phyloP scores from a whole-genome alignment of 2,888 invertebrate genomes.

The Salticus scenicus region DNA sequence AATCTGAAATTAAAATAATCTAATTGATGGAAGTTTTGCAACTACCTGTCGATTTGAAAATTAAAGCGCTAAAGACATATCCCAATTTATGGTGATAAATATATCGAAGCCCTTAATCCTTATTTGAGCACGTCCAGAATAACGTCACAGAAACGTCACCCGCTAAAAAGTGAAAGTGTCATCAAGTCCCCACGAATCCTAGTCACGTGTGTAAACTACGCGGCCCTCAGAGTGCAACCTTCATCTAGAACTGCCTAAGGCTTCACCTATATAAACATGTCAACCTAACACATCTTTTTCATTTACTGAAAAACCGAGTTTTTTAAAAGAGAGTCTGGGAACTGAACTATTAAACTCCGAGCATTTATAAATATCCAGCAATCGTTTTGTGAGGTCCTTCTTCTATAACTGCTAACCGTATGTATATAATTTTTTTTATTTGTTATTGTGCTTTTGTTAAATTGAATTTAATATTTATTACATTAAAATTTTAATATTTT shows the following conservation, averaged over 20 bases:
- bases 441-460: no score
- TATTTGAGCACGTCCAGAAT: neutral
- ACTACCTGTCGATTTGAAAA: no score
- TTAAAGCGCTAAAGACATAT: neutral
- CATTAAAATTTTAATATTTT: no score
- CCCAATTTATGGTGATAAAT: neutral
- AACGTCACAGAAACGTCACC: neutral
- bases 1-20: no score
- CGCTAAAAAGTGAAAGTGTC: neutral
- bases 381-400: neutral
- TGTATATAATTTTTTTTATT: neutral
- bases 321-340: neutral
- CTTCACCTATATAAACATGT: constrained; percentile 13
- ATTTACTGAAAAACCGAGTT: neutral
- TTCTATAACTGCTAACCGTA: neutral
- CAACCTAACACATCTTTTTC: neutral
- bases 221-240: neutral
- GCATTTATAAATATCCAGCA: neutral
- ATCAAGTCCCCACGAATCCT: neutral
- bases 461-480: no score
- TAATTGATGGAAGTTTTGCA: no score
- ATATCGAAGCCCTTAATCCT: neutral
- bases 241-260: neutral
- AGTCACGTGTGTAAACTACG: neutral
- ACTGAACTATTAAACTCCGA: neutral